A percentile compares a stretch with the other conserved stretches of the same genome.
These are phyloP conservation scores for Colaptes auratus DNA, from an alignment of 2,113 vertebrate genomes.

Conservation along the genomic window DNA sequence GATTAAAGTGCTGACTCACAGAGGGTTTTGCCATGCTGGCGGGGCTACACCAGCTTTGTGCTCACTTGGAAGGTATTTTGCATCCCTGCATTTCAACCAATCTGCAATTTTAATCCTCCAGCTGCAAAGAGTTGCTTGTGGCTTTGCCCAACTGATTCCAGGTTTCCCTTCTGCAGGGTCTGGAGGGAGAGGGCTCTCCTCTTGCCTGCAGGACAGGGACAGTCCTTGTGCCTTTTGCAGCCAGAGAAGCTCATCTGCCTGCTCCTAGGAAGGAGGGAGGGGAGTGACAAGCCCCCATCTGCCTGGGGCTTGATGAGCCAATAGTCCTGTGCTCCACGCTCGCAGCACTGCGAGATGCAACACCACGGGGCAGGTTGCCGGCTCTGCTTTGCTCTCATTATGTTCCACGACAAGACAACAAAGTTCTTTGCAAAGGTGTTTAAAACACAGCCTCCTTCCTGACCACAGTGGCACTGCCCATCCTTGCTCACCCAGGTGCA, in stretches of 20 bases:
- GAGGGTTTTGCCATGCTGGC: slow-evolving; percentile 34
- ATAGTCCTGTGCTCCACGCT: not conserved
- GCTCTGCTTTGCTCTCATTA: not conserved
- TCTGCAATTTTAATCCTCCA: slow-evolving; percentile 58
- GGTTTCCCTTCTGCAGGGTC: slow-evolving; percentile 59
- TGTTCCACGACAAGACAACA: not conserved
- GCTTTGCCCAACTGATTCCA: slow-evolving; percentile 59
- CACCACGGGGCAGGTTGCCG: not conserved
- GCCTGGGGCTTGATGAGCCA: not conserved
- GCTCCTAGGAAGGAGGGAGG: not conserved
- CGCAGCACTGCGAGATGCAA: not conserved
- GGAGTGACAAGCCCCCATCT: not conserved
- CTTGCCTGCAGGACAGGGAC: not conserved
- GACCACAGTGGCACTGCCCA: accelerated
- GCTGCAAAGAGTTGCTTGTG: slow-evolving; percentile 44
- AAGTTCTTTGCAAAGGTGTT: accelerated
- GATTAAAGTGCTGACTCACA: slow-evolving; percentile 63
- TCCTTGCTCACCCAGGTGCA: accelerated
- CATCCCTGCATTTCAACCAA: slow-evolving; percentile 64
- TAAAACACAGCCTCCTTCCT: not conserved
- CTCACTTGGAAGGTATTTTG: slow-evolving; percentile 69
- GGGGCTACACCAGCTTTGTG: slow-evolving; percentile 4
- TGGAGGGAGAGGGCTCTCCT: not conserved
- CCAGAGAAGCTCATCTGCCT: not conserved
- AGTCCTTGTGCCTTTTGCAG: not conserved